Evolutionary conservation across 2,888 invertebrate genomes (phyloP), one percentile per base, ranked within the genome.

Genomic region (Blera fallax): DNA sequence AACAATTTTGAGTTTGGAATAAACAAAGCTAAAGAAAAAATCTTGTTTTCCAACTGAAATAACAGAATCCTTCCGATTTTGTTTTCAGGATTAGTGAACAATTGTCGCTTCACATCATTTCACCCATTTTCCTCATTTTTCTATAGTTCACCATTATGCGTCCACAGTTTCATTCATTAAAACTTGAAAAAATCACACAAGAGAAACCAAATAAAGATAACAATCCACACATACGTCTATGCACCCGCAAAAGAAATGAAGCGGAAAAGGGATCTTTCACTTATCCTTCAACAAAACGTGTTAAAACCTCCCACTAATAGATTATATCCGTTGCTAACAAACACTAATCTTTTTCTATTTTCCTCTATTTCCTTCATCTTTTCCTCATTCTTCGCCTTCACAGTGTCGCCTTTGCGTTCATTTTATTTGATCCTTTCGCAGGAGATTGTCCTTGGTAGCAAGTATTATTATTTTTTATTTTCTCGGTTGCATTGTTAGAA

Each of bases 231-330:
- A 64, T 8, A 45, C 5, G 10, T 8, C 1, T 40, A 48, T 32
- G 48, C 29, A 60, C 24, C 11, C 2, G 5, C 45, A 43, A 6
- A 18, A 10, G 32, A 21, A 54, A 37, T 18, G n/a, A 34, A 60
- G 21, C 4, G 34, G 24, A 29, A 50, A 54, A 58, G 11, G 43
- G 52, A 67, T 82, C 58, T 45, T 50, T 73, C 32, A 54, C 18
- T 72, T 78, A 78, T 83, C 54, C 67, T n/a, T 60, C 37, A 62
- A 83, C 73, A 78, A 83, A 73, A 67, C 83, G 83, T 78, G 83
- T 78, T 83, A 62, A 78, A 83, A 73, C 72, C 67, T 79, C 37
- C 40, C 54, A 62, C 67, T 73, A 83, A 78, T 78, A 83, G 83
- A 83, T 83, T 83, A 83, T 62, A 82, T 56, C 78, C 67, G 18